phyloP scores from a whole-genome alignment of 2,113 vertebrate species.

The Hydrolagus affinis region DNA sequence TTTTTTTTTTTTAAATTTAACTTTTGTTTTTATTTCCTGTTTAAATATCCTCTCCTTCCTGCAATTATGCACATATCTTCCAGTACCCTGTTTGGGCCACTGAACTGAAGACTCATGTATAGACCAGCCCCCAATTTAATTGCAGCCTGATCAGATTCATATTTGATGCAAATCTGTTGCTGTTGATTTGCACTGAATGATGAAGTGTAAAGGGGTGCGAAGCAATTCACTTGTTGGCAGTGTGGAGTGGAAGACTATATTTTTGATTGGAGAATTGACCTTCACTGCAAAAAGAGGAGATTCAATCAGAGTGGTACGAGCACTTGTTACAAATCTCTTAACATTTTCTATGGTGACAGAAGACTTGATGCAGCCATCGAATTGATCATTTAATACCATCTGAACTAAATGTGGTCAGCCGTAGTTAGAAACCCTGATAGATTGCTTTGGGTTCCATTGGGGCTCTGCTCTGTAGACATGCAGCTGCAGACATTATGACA shows the following conservation, averaged over 20 bases:
- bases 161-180: neutral
- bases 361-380: neutral
- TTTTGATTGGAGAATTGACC: neutral
- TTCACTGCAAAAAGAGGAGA: neutral
- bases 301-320: neutral
- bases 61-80: too few species aligned
- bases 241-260: neutral
- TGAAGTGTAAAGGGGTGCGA: neutral
- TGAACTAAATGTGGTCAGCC: constrained; percentile 23
- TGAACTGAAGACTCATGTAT: too few species aligned
- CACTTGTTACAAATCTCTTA: neutral
- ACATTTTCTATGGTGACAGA: neutral
- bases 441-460: neutral
- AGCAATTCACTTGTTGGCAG: neutral
- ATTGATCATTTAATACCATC: constrained; percentile 3
- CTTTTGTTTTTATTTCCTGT: too few species aligned
- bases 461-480: neutral
- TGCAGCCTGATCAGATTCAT: too few species aligned
- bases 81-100: too few species aligned
- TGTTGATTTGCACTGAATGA: neutral
- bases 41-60: too few species aligned
- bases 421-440: constrained; percentile 11
- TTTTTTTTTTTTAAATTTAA: too few species aligned
- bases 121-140: too few species aligned
- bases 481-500: neutral